These are phyloP conservation scores for Polietes domitor DNA, from an alignment of 2,888 invertebrate species.

Conservation along the genomic window DNA sequence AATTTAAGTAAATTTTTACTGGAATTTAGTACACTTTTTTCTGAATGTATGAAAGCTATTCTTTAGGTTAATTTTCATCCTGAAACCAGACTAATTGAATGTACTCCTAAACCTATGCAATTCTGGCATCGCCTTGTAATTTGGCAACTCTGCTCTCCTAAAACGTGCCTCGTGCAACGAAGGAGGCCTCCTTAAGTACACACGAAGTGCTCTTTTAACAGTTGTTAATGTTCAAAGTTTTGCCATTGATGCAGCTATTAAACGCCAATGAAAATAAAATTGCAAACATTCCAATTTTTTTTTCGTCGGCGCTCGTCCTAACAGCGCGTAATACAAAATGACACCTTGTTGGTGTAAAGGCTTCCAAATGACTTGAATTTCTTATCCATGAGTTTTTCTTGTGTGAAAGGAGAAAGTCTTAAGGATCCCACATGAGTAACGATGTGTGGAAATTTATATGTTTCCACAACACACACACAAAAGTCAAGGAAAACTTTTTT, in stretches of 20 bases:
- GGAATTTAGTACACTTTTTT: no score
- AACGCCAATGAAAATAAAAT: slow-evolving; percentile 70
- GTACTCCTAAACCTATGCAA: no score
- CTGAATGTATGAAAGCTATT: no score
- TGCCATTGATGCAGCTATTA: slow-evolving; percentile 71
- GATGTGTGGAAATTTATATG: slow-evolving; percentile 69
- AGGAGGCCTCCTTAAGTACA: slow-evolving; percentile 48
- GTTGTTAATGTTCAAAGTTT: slow-evolving; percentile 70
- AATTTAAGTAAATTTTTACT: no score
- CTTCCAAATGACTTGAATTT: slow-evolving; percentile 18
- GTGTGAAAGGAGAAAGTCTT: background rate
- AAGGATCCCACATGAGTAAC: slow-evolving; percentile 65
- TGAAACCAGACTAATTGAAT: no score
- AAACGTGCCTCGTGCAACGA: slow-evolving; percentile 41
- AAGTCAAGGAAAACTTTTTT: slow-evolving; percentile 51
- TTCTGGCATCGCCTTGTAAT: no score
- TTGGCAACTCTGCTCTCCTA: slow-evolving; percentile 1
- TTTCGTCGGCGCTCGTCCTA: background rate
- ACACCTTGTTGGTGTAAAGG: slow-evolving; percentile 52
- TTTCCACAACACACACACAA: slow-evolving; percentile 23
- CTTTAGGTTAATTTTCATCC: no score
- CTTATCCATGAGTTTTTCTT: background rate
- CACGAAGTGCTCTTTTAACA: slow-evolving; percentile 38
- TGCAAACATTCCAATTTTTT: slow-evolving; percentile 51
- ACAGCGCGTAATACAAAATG: slow-evolving; percentile 46